Evolutionary conservation across 2,888 invertebrate genomes (phyloP).

Genomic region (Poecilobothrus nobilitatus): DNA sequence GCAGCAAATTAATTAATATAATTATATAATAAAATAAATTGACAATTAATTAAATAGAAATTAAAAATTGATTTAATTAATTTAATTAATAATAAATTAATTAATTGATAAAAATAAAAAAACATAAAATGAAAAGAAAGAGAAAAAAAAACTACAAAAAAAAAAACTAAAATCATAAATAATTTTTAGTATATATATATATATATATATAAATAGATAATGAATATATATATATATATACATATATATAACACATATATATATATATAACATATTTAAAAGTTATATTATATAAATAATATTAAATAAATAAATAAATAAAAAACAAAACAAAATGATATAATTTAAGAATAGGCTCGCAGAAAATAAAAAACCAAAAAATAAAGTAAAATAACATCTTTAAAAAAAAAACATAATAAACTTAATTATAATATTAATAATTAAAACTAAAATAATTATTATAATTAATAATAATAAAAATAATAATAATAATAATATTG

Average conservation of each 20-base stretch:
- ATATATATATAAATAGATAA: neutral
- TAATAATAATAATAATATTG: neutral
- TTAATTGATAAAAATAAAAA: neutral
- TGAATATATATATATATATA: neutral
- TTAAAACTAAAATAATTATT: no score
- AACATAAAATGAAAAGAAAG: no score
- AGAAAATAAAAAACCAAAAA: neutral
- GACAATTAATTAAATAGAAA: neutral
- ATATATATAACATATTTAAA: neutral
- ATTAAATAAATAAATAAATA: no score
- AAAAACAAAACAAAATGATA: neutral
- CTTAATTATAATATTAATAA: no score
- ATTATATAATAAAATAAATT: neutral
- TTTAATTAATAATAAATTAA: neutral
- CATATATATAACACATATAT: neutral
- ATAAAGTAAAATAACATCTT: neutral
- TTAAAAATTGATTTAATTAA: neutral
- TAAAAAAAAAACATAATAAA: neutral
- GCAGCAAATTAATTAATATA: slow-evolving; percentile 9
- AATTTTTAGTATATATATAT: neutral
- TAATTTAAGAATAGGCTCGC: neutral
- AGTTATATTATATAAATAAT: no score
- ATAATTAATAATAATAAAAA: neutral
- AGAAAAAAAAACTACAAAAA: no score
- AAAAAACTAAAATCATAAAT: neutral